Percentiles rank a stretch among this genome's conserved stretches.
Evolutionary conservation across 2,888 invertebrate genomes (phyloP).

Genomic region (Apamea anceps): DNA sequence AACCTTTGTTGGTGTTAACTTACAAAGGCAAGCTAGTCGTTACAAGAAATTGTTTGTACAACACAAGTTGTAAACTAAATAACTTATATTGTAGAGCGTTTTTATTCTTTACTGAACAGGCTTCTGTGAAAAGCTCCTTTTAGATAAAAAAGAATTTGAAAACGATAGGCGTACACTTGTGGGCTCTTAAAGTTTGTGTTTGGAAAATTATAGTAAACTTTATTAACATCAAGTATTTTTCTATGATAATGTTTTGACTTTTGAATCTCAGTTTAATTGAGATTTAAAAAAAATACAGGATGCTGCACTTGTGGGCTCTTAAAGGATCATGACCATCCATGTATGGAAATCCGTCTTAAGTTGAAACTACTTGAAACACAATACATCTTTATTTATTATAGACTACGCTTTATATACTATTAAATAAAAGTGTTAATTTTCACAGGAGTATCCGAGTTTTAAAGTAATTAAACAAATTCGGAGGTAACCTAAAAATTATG

Average conservation of each 20-base stretch:
- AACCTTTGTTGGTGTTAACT: neutral
- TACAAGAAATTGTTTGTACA: conserved; percentile 4
- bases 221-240: conserved; percentile 6
- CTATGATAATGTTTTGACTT: neutral
- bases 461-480: no score
- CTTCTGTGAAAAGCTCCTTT: conserved; percentile 10
- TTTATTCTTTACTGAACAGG: conserved; percentile 16
- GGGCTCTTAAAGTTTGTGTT: neutral
- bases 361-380: no score
- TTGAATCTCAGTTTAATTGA: neutral
- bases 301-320: no score
- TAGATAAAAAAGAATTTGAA: conserved; percentile 8
- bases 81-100: conserved; percentile 7
- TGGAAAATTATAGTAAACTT: conserved; percentile 5
- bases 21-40: conserved; percentile 2
- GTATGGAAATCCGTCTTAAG: no score
- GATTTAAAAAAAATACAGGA: neutral
- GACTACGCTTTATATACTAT: no score
- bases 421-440: no score
- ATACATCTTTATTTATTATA: no score
- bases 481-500: no score
- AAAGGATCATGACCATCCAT: no score
- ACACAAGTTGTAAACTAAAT: conserved; percentile 12
- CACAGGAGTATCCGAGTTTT: no score
- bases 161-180: conserved; percentile 9